phyloP scores from a whole-genome alignment of 2,797 vertebrate species.

The Oreochromis mossambicus region DNA sequence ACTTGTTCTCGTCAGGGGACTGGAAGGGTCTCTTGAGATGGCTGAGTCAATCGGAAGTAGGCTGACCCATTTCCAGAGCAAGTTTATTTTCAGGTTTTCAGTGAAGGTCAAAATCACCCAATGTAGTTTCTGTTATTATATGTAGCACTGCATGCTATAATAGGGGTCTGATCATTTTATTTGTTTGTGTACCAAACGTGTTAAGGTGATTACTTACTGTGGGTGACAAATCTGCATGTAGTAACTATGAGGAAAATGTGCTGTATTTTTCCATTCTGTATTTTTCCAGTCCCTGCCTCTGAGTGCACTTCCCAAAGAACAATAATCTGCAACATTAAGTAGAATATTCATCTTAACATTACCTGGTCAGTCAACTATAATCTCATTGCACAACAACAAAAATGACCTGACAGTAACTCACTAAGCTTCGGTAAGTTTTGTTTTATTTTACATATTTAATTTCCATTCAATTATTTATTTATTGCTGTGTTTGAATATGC shows the following conservation, averaged over 20 bases:
- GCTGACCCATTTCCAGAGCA: neutral
- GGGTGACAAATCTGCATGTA: neutral
- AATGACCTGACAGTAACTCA: neutral
- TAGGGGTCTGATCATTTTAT: neutral
- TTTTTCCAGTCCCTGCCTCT: neutral
- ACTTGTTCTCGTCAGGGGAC: neutral
- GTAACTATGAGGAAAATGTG: neutral
- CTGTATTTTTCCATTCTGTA: neutral
- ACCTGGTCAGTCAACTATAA: neutral
- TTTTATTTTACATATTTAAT: neutral
- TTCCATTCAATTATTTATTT: neutral
- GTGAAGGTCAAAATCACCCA: neutral
- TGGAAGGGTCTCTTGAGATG: neutral
- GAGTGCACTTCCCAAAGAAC: neutral
- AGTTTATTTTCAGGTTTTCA: neutral
- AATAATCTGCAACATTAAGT: neutral
- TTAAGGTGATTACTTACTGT: neutral
- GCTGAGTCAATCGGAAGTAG: neutral
- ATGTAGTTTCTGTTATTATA: neutral
- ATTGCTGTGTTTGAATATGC: neutral
- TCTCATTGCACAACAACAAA: neutral
- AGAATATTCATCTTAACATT: neutral
- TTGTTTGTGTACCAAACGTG: neutral
- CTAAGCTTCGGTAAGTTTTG: rapidly evolving
- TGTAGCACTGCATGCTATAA: neutral